Evolutionary conservation across 2,797 vertebrate genomes (phyloP).

Genomic region (Pangasius larnaudii): DNA sequence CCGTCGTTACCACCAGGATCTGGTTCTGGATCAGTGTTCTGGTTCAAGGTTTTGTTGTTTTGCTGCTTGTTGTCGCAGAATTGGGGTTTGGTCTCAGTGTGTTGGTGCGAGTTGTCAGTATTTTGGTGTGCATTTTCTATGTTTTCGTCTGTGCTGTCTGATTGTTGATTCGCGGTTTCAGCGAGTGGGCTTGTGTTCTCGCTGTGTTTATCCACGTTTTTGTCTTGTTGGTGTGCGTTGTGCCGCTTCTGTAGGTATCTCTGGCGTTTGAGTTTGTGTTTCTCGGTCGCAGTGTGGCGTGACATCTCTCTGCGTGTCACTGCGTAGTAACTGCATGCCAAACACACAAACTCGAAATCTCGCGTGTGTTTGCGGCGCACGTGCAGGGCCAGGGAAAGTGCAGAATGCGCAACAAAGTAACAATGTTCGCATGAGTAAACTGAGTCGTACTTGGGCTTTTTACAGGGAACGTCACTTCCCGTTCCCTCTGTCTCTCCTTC

Average conservation of each 20-base stretch:
- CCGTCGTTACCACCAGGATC: neutral
- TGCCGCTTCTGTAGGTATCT: conserved; percentile 70
- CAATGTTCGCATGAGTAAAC: conserved; percentile 83
- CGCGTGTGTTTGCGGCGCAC: conserved; percentile 90
- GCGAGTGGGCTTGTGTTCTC: neutral
- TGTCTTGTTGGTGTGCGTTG: neutral
- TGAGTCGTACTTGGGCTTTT: conserved; percentile 66
- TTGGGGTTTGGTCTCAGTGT: neutral
- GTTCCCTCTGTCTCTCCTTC: conserved; percentile 51
- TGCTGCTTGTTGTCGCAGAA: neutral
- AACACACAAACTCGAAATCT: conserved; percentile 93
- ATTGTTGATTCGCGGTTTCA: neutral
- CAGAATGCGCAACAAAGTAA: conserved; percentile 86
- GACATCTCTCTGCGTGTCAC: conserved; percentile 92
- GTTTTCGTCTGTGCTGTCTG: neutral
- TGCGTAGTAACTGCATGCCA: conserved; percentile 94
- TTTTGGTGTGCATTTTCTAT: conserved; percentile 3
- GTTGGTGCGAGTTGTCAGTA: neutral
- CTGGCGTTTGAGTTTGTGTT: conserved; percentile 90
- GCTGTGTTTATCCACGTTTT: neutral
- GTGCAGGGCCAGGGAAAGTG: conserved; percentile 87
- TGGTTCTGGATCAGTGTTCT: conserved; percentile 4
- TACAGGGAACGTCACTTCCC: conserved; percentile 29
- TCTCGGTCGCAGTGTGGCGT: conserved; percentile 90
- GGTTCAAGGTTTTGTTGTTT: neutral